Evolutionary conservation across 1,140 invertebrate genomes (phyloP).

Genomic region (Drosophila guanche): DNA sequence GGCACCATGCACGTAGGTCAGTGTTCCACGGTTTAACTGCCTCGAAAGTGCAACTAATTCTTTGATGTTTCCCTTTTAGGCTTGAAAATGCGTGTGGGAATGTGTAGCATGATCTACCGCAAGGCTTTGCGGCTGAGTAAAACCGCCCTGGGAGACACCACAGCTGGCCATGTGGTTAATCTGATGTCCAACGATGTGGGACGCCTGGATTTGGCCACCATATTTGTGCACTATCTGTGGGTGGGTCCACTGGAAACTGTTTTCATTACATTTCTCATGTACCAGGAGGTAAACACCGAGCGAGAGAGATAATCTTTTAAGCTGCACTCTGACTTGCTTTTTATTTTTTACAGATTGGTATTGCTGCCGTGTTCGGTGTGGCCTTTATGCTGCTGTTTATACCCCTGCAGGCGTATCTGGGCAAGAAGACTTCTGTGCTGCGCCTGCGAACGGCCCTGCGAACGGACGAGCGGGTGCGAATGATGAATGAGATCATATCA

Average conservation of each 20-base stretch:
- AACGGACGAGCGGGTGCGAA: conserved; percentile 92
- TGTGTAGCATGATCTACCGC: conserved; percentile 91
- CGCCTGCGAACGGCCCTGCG: conserved; percentile 87
- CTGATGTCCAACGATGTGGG: conserved; percentile 95
- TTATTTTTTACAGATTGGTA: conserved; percentile 85
- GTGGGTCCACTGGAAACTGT: conserved; percentile 92
- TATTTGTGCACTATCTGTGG: conserved; percentile 91
- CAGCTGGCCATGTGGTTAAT: conserved; percentile 95
- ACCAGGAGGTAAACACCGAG: conserved; percentile 83
- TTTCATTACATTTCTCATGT: conserved; percentile 91
- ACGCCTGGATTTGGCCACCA: conserved; percentile 88
- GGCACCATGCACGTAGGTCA: conserved; percentile 88
- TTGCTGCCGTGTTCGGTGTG: conserved; percentile 91
- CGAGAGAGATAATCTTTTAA: neutral
- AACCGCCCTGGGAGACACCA: conserved; percentile 89
- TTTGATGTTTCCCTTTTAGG: neutral
- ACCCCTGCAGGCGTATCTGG: conserved; percentile 92
- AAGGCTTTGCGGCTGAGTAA: conserved; percentile 89
- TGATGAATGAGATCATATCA: conserved; percentile 95
- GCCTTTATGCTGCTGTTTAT: conserved; percentile 91
- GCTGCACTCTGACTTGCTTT: neutral
- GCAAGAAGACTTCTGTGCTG: conserved; percentile 88
- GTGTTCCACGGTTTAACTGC: neutral
- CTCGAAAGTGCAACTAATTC: neutral
- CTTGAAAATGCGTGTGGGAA: conserved; percentile 91